These are phyloP conservation scores for Aurelia coerulea DNA, from an alignment of 30 jellyfish, hydroid and myxozoan species.

Conservation along the genomic window DNA sequence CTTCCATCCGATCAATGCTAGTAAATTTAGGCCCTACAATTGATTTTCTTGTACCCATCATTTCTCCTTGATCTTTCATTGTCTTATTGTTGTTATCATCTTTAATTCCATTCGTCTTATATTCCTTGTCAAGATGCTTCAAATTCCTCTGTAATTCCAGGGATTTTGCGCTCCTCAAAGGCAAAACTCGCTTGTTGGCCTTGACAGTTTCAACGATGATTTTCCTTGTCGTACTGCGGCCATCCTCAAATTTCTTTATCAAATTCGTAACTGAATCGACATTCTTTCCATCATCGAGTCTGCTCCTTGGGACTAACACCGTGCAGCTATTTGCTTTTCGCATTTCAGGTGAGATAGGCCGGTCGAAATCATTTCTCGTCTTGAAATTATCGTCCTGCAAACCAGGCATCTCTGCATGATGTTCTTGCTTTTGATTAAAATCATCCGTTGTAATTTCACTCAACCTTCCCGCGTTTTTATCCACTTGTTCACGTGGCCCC, in stretches of 20 bases:
- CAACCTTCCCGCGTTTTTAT: conserved; percentile 2
- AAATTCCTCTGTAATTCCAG: conserved; percentile 24
- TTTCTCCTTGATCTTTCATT: conserved; percentile 9
- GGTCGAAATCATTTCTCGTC: background rate
- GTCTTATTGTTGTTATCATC: conserved; percentile 35
- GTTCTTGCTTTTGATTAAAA: background rate
- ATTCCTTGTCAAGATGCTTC: conserved; percentile 20
- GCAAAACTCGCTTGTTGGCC: conserved; percentile 16
- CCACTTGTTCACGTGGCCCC: conserved; percentile 26
- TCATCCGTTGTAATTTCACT: background rate
- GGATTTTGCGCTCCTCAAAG: conserved; percentile 14
- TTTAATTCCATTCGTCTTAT: conserved; percentile 13
- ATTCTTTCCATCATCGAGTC: background rate
- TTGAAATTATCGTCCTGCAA: background rate
- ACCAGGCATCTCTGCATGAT: background rate
- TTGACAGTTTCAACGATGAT: conserved; percentile 29
- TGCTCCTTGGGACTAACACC: background rate
- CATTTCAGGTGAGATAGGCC: background rate
- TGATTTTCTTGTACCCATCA: conserved; percentile 9
- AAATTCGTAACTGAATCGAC: conserved; percentile 29
- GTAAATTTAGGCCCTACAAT: conserved; percentile 27
- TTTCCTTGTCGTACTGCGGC: conserved; percentile 9
- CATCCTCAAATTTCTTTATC: conserved; percentile 23
- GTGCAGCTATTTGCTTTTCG: conserved; percentile 47
- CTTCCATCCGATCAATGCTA: conserved; percentile 3